Evolutionary conservation across 2,888 invertebrate genomes (phyloP).

Genomic region (Agrenia bidenticulata): DNA sequence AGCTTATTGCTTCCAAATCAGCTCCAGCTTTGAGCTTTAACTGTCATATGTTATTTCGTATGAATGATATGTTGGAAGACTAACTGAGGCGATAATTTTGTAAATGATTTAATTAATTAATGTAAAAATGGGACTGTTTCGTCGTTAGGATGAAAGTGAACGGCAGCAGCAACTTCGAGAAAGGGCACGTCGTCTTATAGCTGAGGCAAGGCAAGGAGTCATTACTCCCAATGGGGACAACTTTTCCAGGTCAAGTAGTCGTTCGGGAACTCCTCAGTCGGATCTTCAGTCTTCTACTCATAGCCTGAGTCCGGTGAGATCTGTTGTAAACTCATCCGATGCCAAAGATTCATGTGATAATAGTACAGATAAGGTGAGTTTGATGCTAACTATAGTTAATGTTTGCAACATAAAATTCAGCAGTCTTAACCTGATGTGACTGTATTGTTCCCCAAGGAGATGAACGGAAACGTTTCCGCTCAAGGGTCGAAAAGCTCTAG

Average conservation of each 20-base stretch:
- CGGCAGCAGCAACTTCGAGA: slow-evolving; percentile 82
- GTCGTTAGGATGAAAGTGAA: slow-evolving; percentile 73
- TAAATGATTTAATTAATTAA: no score
- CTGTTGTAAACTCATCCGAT: slow-evolving; percentile 29
- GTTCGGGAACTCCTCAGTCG: slow-evolving; percentile 46
- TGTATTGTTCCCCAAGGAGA: slow-evolving; percentile 57
- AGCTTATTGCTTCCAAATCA: no score
- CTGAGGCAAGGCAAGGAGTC: slow-evolving; percentile 73
- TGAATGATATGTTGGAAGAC: no score
- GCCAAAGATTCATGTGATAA: slow-evolving; percentile 51
- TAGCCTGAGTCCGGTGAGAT: slow-evolving; percentile 47
- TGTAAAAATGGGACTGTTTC: no score
- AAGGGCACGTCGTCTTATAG: slow-evolving; percentile 83
- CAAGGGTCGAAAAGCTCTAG: slow-evolving; percentile 25
- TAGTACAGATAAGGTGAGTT: slow-evolving; percentile 40
- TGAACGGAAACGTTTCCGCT: slow-evolving; percentile 60
- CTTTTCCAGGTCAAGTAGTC: slow-evolving; percentile 48
- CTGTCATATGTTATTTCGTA: no score
- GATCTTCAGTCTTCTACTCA: slow-evolving; percentile 43
- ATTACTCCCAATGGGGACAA: slow-evolving; percentile 55
- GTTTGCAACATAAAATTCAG: neutral
- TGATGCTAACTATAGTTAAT: neutral
- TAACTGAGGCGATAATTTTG: no score
- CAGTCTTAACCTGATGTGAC: neutral
- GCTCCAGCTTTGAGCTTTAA: no score